These are phyloP conservation scores for Carassius auratus DNA, from an alignment of 2,113 vertebrate species.

Conservation along the genomic window DNA sequence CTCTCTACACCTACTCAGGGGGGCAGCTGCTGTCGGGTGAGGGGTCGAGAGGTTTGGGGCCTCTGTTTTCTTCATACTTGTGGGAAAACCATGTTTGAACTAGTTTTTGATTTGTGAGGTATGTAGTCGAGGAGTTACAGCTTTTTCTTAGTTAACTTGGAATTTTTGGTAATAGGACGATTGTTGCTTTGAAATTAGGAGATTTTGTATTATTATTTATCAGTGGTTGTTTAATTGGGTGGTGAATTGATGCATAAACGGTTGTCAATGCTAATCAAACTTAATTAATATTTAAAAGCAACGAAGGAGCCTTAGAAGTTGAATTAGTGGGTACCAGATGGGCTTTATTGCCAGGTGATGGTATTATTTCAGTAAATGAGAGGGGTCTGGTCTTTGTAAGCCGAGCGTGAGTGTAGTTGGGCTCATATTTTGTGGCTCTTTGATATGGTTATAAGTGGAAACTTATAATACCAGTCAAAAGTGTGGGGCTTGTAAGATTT, in stretches of 20 bases:
- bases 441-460: constrained; percentile 9
- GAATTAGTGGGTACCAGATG: constrained; percentile 31
- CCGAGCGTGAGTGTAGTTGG: background rate
- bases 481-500: background rate
- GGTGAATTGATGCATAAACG: background rate
- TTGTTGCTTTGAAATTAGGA: background rate
- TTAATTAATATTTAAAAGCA: constrained; percentile 21
- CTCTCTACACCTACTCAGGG: constrained; percentile 38
- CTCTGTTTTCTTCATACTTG: background rate
- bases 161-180: background rate
- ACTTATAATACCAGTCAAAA: background rate
- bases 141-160: background rate
- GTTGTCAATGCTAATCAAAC: background rate
- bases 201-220: background rate
- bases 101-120: background rate
- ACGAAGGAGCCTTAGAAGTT: constrained; percentile 19
- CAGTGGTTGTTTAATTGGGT: background rate
- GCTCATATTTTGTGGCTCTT: background rate
- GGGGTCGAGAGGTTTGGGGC: background rate
- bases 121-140: background rate
- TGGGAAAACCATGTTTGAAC: background rate
- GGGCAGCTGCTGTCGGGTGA: constrained; percentile 27
- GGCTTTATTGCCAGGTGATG: constrained; percentile 19
- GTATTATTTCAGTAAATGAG: constrained; percentile 13
- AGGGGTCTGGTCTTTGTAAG: constrained; percentile 37